Percentiles rank a stretch among this genome's conserved stretches.
Evolutionary conservation across 2,797 vertebrate genomes (phyloP).

Genomic region (Malurus splendens): DNA sequence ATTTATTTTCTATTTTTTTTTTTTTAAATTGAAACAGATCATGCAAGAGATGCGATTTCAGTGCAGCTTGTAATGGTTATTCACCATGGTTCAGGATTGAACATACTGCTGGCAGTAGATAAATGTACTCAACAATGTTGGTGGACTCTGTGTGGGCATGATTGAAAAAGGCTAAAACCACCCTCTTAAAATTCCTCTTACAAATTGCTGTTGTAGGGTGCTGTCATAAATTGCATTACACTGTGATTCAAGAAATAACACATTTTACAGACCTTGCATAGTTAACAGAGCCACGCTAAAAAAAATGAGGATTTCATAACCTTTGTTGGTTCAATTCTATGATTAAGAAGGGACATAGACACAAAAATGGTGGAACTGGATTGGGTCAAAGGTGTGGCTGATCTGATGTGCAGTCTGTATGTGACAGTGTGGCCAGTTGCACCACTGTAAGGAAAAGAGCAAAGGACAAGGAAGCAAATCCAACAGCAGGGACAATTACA

Average conservation of each 20-base stretch:
- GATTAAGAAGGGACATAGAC: not conserved
- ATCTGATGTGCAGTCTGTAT: not conserved
- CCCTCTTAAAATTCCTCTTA: not conserved
- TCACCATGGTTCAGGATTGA: not conserved
- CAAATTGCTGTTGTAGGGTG: not conserved
- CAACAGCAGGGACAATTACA: not conserved
- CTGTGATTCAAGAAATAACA: not conserved
- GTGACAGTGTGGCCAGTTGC: not conserved
- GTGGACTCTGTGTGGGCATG: not conserved
- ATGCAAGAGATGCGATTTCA: not conserved
- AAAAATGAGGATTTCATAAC: not conserved
- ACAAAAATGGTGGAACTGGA: not conserved
- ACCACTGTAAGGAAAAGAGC: not conserved
- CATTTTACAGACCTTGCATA: not conserved
- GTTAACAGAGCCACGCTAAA: not conserved
- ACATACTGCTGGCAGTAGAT: not conserved
- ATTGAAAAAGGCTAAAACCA: not conserved
- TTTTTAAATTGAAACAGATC: not conserved
- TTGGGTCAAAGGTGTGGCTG: not conserved
- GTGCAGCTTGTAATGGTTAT: not conserved
- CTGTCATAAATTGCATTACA: not conserved
- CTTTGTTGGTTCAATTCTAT: not conserved
- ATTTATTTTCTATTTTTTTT: too few species aligned
- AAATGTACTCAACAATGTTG: not conserved
- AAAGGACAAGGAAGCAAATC: not conserved